Percentiles rank a stretch among this genome's conserved stretches.
Conservation (phyloP, 1,140 invertebrate species). For the Teleogryllus occipitalis region DNA sequence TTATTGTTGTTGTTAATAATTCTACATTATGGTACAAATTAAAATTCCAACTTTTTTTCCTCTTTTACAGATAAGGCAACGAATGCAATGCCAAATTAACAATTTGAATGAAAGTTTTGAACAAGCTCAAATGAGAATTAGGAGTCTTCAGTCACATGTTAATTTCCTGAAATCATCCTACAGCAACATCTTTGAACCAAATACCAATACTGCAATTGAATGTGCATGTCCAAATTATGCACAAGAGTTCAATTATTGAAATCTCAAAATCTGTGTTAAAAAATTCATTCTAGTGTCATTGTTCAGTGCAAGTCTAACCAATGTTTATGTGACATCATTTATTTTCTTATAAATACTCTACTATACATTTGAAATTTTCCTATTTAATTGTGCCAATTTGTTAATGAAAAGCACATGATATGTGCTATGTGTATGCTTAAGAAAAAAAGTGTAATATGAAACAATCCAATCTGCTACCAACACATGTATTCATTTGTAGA, state of each 20-base stretch:
- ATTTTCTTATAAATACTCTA: too few relatives aligned
- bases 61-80: slow-evolving; percentile 45
- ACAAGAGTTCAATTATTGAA: not conserved
- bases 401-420: too few relatives aligned
- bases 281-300: not conserved
- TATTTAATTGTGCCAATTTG: too few relatives aligned
- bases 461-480: too few relatives aligned
- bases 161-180: slow-evolving; percentile 50
- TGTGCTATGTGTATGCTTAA: too few relatives aligned
- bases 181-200: slow-evolving; percentile 32
- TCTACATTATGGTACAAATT: not conserved
- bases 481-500: too few relatives aligned
- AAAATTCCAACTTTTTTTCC: not conserved
- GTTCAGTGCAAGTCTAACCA: too few relatives aligned
- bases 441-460: too few relatives aligned
- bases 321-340: too few relatives aligned
- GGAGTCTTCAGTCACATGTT: slow-evolving; percentile 52
- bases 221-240: not conserved
- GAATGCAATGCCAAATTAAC: slow-evolving; percentile 58
- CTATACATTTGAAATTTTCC: too few relatives aligned
- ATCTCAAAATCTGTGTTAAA: not conserved
- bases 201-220: not conserved
- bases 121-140: slow-evolving; percentile 54
- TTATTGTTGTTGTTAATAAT: too few relatives aligned
- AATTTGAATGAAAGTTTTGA: slow-evolving; percentile 57